Percentiles rank a stretch among this genome's conserved stretches.
These are phyloP conservation scores for Ellobium chinense DNA, from an alignment of 2,888 invertebrate genomes.

Conservation along the genomic window DNA sequence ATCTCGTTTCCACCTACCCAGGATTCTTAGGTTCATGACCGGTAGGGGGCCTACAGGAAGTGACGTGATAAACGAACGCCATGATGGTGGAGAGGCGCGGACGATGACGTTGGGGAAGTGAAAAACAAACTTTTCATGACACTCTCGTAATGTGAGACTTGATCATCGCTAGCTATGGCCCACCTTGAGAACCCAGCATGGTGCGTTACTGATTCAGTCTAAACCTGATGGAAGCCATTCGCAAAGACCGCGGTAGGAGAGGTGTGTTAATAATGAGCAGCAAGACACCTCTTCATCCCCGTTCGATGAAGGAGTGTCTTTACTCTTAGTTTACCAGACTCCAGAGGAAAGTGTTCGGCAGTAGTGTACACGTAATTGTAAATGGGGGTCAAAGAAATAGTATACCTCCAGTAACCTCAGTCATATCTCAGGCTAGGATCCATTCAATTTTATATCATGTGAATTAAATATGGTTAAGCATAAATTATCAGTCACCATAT, in stretches of 20 bases:
- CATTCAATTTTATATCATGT: too few species aligned
- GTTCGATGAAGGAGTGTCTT: too few species aligned
- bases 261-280: too few species aligned
- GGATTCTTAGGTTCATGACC: neutral
- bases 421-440: neutral
- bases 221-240: too few species aligned
- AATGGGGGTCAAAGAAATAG: too few species aligned
- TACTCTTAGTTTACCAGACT: neutral
- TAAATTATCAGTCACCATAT: neutral
- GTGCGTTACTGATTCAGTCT: too few species aligned
- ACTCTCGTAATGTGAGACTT: neutral
- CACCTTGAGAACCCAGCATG: too few species aligned
- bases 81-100: neutral
- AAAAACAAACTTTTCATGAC: neutral
- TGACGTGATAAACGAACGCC: neutral
- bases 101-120: neutral
- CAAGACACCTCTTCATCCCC: too few species aligned
- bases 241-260: too few species aligned
- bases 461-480: too few species aligned
- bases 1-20: slow-evolving; percentile 18
- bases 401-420: too few species aligned
- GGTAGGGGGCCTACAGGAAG: neutral
- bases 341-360: neutral
- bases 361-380: neutral
- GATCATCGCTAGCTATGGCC: neutral